Conservation (phyloP, 2,797 vertebrate species). For the Simalia tracyae region DNA sequence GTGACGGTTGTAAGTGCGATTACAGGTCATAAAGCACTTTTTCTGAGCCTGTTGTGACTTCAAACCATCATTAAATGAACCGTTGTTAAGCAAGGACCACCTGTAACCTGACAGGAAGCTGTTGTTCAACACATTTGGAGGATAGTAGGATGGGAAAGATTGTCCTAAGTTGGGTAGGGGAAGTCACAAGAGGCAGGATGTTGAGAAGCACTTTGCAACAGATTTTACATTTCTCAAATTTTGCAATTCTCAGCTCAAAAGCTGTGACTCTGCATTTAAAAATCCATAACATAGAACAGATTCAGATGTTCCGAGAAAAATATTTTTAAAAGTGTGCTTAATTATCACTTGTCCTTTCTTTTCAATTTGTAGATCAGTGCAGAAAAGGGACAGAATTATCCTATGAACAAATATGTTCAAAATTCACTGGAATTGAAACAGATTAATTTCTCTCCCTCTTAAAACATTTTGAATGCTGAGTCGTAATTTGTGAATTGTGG, state of each 20-base stretch:
- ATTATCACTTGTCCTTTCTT: background rate
- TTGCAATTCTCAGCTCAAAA: background rate
- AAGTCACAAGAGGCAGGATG: background rate
- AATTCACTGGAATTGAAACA: background rate
- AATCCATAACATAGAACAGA: background rate
- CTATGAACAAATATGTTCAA: background rate
- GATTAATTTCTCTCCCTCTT: background rate
- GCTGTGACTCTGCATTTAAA: background rate
- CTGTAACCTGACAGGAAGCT: too few relatives aligned
- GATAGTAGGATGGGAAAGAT: background rate
- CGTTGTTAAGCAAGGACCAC: too few relatives aligned
- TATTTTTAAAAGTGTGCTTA: background rate
- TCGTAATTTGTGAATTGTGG: background rate
- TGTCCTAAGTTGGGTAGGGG: background rate
- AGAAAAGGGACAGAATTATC: background rate
- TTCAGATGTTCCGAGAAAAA: background rate
- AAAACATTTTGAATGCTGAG: background rate
- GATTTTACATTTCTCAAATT: background rate
- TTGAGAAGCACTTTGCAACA: background rate
- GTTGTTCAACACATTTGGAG: background rate
- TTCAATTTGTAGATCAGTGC: background rate
- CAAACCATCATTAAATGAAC: too few relatives aligned
- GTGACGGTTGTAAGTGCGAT: too few relatives aligned
- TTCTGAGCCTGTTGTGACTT: too few relatives aligned
- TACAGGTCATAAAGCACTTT: too few relatives aligned